Base-by-base conservation (phyloP, 2,113 vertebrate genomes). In the Cottus gobio region DNA sequence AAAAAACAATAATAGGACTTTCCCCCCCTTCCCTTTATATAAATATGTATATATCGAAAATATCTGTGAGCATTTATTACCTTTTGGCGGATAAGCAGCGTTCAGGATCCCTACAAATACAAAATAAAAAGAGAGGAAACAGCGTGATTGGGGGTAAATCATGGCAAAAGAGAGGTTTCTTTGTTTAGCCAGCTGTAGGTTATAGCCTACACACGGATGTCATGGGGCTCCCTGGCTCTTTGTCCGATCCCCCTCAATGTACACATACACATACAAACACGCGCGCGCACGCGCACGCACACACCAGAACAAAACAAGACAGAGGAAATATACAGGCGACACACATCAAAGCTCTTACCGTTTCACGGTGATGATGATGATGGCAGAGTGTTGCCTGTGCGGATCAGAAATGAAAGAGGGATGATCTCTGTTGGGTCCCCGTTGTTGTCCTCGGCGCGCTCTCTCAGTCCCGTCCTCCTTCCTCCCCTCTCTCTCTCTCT, bases 131-230 rank as follows among this genome's bases (percentile, higher is more conserved):
- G 56, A 88, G 57, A 75, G 71, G 79, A 86, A 87, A 67, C 52
- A 66, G 36, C 26, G 69, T 84, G 81, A 86, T 48, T 82, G 77
- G 64, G 73, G 79, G 65, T 75, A 81, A 87, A 85, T 84, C 74
- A 80, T 88, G 72, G 91, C 85, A 76, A 79, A 75, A 71, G 91
- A 89, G 90, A 73, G 83, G 89, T 83, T 93, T 93, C 94, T 95
- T 95, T 95, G 94, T 95, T 94, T 94, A 92, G 92, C 90, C 93
- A 94, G 90, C 90, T 93, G 92, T 91, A 92, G 88, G 93, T 93
- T 94, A 92, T 82, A 87, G 83, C 92, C 80, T 89, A 93, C 90
- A 89, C 92, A 87, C 89, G 87, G 89, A 93, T 93, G 93, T 93
- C 91, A 93, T 81, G 91, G 91, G 91, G 92, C 90, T 92, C 87